Base-by-base conservation (phyloP, 1,140 invertebrate species). In the Meloidogyne exigua region DNA sequence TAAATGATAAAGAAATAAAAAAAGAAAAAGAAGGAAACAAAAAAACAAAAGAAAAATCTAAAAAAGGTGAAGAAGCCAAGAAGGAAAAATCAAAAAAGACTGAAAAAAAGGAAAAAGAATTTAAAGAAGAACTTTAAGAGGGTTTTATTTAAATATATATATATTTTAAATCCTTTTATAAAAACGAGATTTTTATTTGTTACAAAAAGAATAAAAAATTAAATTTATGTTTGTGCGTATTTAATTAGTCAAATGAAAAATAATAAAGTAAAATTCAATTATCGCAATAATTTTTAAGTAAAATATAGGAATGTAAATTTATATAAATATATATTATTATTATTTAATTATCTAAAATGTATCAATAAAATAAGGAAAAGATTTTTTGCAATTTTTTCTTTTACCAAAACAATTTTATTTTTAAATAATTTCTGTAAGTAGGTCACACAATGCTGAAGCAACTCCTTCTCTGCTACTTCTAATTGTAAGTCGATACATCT, bases 401-500 rank as follows among this genome's bases (percentile, higher is more conserved):
- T 5, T 64, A 21, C 25, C 25, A 42, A 42, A 25, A 70, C 42
- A 26, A 21, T 36, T 15, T 25, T n/a, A 15, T 70, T 18, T 23
- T 85, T 85, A 89, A 75, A 90, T 89, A 82, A 90, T 89, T 68
- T 85, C 83, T 36, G 88, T 87, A 64, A 90, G 80, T 44, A 90
- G 80, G 70, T 89, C 87, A 78, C 88, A 88, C 65, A 90, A 78
- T 39, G 82, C 81, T 73, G 86, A 84, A 32, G 89, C 87, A 57
- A 89, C 88, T 12, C 75, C 79, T 66, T 89, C 88, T 76, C 89
- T 88, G 75, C 87, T 89, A 63, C 88, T 87, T 67, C 89, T 82
- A 49, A 90, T 82, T 28, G 89, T 90, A 75, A 90, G 80, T 57
- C 89, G 88, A 82, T 88, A 90, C 89, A 90, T 90, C 89, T 90